Percentiles rank a stretch among this genome's conserved stretches.
Conservation (phyloP, 2,797 vertebrate genomes). For the Microctenopoma lineatum region DNA sequence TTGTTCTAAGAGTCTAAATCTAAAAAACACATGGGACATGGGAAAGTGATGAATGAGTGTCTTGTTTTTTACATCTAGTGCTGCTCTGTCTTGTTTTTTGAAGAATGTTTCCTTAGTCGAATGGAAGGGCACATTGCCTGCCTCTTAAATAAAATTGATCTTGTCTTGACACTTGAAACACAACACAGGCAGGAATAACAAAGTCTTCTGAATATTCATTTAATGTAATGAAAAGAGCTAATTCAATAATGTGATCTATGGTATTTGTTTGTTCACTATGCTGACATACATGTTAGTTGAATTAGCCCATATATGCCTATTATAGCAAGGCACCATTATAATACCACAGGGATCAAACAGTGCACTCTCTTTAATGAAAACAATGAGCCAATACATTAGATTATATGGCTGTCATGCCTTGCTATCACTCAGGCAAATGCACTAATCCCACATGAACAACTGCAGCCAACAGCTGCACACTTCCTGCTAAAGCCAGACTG, state of each 20-base stretch:
- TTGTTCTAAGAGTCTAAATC: no score
- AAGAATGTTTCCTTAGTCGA: no score
- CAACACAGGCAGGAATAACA: not conserved
- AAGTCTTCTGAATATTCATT: conserved; percentile 8
- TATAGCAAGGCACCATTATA: conserved; percentile 30
- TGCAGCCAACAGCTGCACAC: conserved; percentile 79
- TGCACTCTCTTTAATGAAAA: conserved; percentile 80
- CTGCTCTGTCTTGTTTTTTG: no score
- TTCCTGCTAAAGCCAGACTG: conserved; percentile 60
- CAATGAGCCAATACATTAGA: conserved; percentile 74
- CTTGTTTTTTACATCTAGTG: not conserved
- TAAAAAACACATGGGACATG: not conserved
- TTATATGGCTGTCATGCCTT: conserved; percentile 63
- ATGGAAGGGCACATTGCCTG: no score
- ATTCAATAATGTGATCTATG: conserved; percentile 18
- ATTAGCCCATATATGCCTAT: conserved; percentile 54
- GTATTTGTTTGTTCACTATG: conserved; percentile 18
- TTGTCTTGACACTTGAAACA: not conserved
- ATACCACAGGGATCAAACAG: conserved; percentile 62
- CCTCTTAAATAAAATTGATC: not conserved
- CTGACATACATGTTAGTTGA: conserved; percentile 34
- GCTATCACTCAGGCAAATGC: conserved; percentile 73
- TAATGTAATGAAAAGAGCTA: conserved; percentile 29
- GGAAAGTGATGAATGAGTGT: no score
- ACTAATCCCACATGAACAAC: conserved; percentile 76